These are phyloP conservation scores for Onychostruthus taczanowskii DNA, from an alignment of 2,113 vertebrate genomes.

Conservation along the genomic window DNA sequence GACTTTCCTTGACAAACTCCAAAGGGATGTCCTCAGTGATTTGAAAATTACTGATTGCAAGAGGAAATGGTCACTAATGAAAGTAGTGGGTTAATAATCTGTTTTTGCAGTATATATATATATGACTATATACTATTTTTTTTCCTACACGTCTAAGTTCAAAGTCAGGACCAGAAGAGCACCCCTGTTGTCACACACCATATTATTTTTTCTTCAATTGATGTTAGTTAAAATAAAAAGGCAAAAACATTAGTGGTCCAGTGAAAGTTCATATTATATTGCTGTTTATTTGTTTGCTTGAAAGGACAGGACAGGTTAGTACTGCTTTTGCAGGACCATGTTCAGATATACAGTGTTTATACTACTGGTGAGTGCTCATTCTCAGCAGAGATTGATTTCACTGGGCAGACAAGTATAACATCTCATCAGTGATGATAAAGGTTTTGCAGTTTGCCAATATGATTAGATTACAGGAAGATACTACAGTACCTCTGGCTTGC, in stretches of 20 bases:
- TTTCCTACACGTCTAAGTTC: background rate
- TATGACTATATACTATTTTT: background rate
- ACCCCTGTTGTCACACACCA: background rate
- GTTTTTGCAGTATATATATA: background rate
- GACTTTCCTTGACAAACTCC: background rate
- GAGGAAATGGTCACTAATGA: background rate
- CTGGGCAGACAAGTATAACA: background rate
- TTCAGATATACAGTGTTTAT: background rate
- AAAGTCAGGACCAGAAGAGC: background rate
- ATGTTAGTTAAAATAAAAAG: background rate
- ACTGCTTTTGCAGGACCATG: background rate
- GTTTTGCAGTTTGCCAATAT: conserved; percentile 13
- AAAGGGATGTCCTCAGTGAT: background rate
- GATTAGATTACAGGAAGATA: conserved; percentile 26
- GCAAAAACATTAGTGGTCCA: background rate
- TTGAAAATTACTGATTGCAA: background rate
- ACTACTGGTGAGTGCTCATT: background rate
- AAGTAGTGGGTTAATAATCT: background rate
- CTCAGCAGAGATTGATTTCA: background rate
- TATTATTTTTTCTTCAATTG: background rate
- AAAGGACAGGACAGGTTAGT: background rate
- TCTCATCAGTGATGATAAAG: background rate
- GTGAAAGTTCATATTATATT: background rate
- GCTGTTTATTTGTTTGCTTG: background rate
- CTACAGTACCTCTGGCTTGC: background rate